Percentiles rank a stretch among this genome's conserved stretches.
phyloP scores from a whole-genome alignment of 2,113 vertebrate species.

The Paradisaea rubra region DNA sequence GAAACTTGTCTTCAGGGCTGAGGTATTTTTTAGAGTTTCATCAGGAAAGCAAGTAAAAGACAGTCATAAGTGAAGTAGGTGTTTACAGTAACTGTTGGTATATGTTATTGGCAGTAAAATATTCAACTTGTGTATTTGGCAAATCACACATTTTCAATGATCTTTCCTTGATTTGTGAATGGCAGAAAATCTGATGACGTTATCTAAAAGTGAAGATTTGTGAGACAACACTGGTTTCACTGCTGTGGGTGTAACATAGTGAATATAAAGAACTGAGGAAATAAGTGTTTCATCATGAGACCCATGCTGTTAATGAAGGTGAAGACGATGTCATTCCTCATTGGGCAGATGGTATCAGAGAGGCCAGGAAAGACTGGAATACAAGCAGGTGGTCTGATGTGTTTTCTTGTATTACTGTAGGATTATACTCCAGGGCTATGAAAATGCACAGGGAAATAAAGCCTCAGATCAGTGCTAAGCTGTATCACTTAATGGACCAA shows the following conservation, averaged over 20 bases:
- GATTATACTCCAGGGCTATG: not conserved
- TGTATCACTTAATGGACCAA: not conserved
- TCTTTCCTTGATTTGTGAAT: not conserved
- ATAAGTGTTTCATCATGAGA: not conserved
- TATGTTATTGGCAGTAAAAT: not conserved
- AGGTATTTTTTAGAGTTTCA: not conserved
- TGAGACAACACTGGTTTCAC: not conserved
- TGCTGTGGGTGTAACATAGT: not conserved
- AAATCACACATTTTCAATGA: not conserved
- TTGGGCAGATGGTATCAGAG: not conserved
- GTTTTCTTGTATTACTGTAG: not conserved
- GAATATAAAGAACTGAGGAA: not conserved
- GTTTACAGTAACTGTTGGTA: not conserved
- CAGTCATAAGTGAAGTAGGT: not conserved
- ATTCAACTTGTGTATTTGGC: not conserved
- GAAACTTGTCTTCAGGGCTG: not conserved
- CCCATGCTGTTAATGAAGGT: not conserved
- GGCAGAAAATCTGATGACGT: not conserved
- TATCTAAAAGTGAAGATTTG: not conserved
- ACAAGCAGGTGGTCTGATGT: not conserved
- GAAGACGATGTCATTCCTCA: accelerated
- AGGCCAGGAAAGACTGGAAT: not conserved
- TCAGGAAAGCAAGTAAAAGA: not conserved
- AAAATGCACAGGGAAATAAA: not conserved
- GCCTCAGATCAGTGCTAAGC: not conserved